Conservation (phyloP, 1,140 invertebrate species). For the Drosophila cardini region DNA sequence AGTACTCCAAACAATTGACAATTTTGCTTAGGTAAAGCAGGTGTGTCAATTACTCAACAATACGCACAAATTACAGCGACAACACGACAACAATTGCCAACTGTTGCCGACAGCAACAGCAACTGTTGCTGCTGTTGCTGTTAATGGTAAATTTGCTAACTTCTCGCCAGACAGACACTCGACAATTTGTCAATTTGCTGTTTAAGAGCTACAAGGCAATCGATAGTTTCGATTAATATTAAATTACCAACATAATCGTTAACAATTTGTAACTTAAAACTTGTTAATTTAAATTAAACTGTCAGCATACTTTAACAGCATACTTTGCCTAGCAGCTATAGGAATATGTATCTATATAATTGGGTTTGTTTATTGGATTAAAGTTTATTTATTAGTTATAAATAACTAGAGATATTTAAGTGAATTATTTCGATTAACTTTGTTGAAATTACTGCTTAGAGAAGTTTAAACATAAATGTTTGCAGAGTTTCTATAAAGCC, state of each 20-base stretch:
- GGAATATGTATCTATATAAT: too few species aligned
- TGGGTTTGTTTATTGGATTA: too few species aligned
- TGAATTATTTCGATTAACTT: too few species aligned
- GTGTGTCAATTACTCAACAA: slow-evolving; percentile 78
- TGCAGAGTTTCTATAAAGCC: too few species aligned
- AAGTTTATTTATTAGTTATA: too few species aligned
- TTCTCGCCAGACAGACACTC: slow-evolving; percentile 38
- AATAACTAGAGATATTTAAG: too few species aligned
- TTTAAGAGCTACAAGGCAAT: slow-evolving; percentile 17
- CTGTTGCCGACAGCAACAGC: slow-evolving; percentile 34
- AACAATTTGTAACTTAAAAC: too few species aligned
- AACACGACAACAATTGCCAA: slow-evolving; percentile 16
- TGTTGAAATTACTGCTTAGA: too few species aligned
- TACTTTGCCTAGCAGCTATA: too few species aligned
- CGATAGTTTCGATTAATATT: slow-evolving; percentile 5
- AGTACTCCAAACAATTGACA: slow-evolving; percentile 76
- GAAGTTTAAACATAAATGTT: too few species aligned
- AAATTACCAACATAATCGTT: background rate
- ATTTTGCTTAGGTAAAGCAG: slow-evolving; percentile 71
- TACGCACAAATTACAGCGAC: slow-evolving; percentile 71
- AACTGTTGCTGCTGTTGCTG: slow-evolving; percentile 25
- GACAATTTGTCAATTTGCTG: slow-evolving; percentile 51
- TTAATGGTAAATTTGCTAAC: slow-evolving; percentile 54
- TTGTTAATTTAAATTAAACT: too few species aligned
- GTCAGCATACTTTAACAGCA: too few species aligned